Conservation (phyloP, 1,140 invertebrate species). For the Ostrea edulis region DNA sequence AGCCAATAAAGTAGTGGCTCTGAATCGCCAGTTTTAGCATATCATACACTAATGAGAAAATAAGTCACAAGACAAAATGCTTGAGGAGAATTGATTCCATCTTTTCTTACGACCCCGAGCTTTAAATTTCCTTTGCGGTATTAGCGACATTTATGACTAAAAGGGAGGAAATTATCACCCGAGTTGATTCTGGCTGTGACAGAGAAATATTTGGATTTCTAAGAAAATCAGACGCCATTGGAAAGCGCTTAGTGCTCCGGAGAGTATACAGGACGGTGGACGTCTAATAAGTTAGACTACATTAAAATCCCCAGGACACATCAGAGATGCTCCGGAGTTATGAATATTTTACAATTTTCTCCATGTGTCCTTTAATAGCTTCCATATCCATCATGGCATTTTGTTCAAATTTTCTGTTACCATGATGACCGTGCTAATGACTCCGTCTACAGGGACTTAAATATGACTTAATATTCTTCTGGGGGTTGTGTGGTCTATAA, state of each 20-base stretch:
- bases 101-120: neutral
- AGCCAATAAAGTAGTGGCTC: neutral
- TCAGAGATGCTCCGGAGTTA: neutral
- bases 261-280: neutral
- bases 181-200: neutral
- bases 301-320: conserved; percentile 19
- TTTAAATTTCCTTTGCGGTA: conserved; percentile 20
- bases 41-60: neutral
- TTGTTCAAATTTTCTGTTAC: neutral
- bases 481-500: neutral
- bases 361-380: conserved; percentile 4
- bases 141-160: neutral
- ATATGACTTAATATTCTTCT: neutral
- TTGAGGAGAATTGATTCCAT: neutral
- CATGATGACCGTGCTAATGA: neutral
- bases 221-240: neutral
- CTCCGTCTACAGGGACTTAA: neutral
- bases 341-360: conserved; percentile 35
- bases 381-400: neutral
- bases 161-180: conserved; percentile 25
- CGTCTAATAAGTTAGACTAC: conserved; percentile 20
- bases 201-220: neutral
- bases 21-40: neutral
- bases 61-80: neutral
- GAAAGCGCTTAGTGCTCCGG: neutral